phyloP scores from a whole-genome alignment of 2,113 vertebrate genomes.

The Charadrius vociferus region DNA sequence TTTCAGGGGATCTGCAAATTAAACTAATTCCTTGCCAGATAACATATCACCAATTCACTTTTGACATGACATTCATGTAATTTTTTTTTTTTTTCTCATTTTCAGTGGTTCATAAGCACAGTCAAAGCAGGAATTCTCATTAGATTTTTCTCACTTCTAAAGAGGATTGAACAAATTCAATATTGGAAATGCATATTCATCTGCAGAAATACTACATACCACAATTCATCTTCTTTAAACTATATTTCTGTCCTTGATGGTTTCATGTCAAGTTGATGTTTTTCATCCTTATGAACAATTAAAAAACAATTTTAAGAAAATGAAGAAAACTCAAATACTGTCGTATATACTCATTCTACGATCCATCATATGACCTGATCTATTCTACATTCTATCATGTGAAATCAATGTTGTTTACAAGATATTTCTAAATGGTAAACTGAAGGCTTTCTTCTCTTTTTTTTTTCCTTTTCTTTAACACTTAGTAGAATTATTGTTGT shows the following conservation, averaged over 20 bases:
- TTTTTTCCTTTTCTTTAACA: neutral
- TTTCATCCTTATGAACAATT: neutral
- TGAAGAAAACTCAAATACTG: neutral
- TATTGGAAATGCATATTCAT: neutral
- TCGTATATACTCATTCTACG: neutral
- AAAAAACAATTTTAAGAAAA: conserved; percentile 7
- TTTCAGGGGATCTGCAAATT: neutral
- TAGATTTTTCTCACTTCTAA: neutral
- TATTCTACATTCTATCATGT: neutral
- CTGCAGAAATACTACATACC: neutral
- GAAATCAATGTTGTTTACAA: neutral
- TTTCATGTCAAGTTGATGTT: neutral
- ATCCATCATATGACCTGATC: neutral
- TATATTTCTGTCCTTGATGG: neutral
- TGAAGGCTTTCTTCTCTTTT: neutral
- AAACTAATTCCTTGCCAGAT: neutral
- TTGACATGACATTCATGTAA: neutral
- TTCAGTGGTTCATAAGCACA: neutral
- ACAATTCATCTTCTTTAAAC: neutral
- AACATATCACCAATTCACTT: neutral
- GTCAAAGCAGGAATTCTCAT: neutral
- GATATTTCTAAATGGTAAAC: neutral
- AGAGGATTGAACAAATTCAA: neutral
- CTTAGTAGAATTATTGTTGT: neutral
- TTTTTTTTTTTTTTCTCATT: neutral